Evolutionary conservation across 2,888 invertebrate genomes (phyloP).

Genomic region (Rhimphoctona megacephalus): DNA sequence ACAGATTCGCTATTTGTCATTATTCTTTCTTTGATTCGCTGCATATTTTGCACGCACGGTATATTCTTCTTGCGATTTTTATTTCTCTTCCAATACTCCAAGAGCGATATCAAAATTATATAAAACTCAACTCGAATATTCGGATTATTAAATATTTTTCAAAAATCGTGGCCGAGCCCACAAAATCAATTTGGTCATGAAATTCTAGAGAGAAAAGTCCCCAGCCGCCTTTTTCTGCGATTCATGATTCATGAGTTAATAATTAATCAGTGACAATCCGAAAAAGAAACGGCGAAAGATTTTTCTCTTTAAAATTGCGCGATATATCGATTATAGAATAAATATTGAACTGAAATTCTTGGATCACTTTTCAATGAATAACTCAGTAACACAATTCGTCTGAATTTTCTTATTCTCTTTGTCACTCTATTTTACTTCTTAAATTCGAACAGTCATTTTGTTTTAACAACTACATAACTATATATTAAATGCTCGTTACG

Average conservation of each 20-base stretch:
- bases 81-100: neutral
- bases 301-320: neutral
- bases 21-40: slow-evolving; percentile 67
- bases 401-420: slow-evolving; percentile 9
- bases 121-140: neutral
- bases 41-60: slow-evolving; percentile 58
- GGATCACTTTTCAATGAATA: slow-evolving; percentile 19
- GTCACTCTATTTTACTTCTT: slow-evolving; percentile 52
- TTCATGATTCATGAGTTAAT: no score
- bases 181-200: neutral
- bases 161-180: no score
- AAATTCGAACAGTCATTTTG: slow-evolving; percentile 67
- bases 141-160: neutral
- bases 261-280: neutral
- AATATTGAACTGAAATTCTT: neutral
- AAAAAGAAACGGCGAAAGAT: neutral
- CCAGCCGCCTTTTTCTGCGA: neutral
- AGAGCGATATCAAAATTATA: slow-evolving; percentile 8
- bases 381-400: slow-evolving; percentile 11
- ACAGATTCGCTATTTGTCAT: no score
- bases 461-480: slow-evolving; percentile 60
- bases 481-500: slow-evolving; percentile 37
- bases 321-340: neutral
- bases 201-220: neutral
- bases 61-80: slow-evolving; percentile 24